phyloP scores from a whole-genome alignment of 2,113 vertebrate species.

The Ursus arctos region DNA sequence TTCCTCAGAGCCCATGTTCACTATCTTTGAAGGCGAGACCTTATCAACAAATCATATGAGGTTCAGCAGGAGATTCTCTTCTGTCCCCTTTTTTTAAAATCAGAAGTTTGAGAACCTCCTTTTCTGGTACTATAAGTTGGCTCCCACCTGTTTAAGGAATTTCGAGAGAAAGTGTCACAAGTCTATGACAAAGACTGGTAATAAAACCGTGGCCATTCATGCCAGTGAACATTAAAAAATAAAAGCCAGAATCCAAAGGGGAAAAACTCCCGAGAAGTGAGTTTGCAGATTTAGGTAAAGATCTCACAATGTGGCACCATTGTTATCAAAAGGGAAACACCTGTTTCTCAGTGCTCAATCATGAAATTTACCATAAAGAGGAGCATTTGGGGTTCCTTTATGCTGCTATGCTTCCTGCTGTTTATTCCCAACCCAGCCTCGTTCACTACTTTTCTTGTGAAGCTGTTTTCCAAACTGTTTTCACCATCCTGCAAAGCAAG shows the following conservation, averaged over 20 bases:
- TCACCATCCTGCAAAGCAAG: conserved; percentile 74
- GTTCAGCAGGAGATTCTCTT: conserved; percentile 31
- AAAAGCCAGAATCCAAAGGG: conserved; percentile 79
- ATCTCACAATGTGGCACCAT: conserved; percentile 84
- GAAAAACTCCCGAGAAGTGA: conserved; percentile 80
- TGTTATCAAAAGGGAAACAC: conserved; percentile 84
- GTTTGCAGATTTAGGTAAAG: conserved; percentile 78
- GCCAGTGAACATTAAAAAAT: conserved; percentile 75
- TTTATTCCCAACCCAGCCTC: conserved; percentile 58
- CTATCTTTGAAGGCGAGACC: conserved; percentile 54
- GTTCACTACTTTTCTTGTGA: conserved; percentile 67
- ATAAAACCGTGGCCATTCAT: conserved; percentile 74
- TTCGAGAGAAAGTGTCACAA: conserved; percentile 55
- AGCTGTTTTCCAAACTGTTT: conserved; percentile 74
- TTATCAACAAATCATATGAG: conserved; percentile 64
- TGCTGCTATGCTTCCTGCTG: conserved; percentile 59
- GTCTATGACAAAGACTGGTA: conserved; percentile 62
- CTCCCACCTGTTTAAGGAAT: conserved; percentile 63
- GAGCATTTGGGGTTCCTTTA: conserved; percentile 69
- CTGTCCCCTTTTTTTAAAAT: neutral
- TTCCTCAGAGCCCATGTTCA: conserved; percentile 60
- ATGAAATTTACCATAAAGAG: conserved; percentile 71
- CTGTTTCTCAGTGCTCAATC: conserved; percentile 80
- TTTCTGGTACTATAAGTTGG: neutral
- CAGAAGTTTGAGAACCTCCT: conserved; percentile 27